A percentile compares a stretch with the other conserved stretches of the same genome.
These are phyloP conservation scores for Crioceris asparagi DNA, from an alignment of 2,888 invertebrate species.

Conservation along the genomic window DNA sequence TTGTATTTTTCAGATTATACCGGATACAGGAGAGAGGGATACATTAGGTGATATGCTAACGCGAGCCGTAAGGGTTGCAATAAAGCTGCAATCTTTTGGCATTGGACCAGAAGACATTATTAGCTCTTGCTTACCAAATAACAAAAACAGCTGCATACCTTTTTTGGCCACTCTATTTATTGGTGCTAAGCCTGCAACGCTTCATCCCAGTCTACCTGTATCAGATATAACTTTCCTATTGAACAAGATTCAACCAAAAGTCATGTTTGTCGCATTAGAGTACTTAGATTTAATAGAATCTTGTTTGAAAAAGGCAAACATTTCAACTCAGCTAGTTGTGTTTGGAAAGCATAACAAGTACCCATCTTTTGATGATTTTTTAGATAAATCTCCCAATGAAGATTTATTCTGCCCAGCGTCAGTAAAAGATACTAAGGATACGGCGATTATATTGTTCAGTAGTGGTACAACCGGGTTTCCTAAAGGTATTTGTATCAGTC, in stretches of 20 bases:
- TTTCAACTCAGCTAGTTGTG: slow-evolving; percentile 21
- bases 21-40: too few species aligned
- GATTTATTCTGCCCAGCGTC: slow-evolving; percentile 19
- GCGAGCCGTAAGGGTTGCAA: slow-evolving; percentile 11
- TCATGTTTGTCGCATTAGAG: slow-evolving; percentile 15
- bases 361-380: slow-evolving; percentile 14
- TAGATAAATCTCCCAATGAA: slow-evolving; percentile 15
- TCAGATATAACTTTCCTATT: slow-evolving; percentile 22
- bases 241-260: slow-evolving; percentile 16
- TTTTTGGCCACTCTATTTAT: slow-evolving; percentile 40
- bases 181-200: slow-evolving; percentile 29
- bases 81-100: slow-evolving; percentile 12
- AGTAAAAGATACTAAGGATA: slow-evolving; percentile 15
- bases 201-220: slow-evolving; percentile 24
- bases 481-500: slow-evolving; percentile 25
- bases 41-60: slow-evolving; percentile 11
- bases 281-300: slow-evolving; percentile 13
- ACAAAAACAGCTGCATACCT: slow-evolving; percentile 29
- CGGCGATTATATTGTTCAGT: slow-evolving; percentile 26
- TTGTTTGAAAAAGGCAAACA: slow-evolving; percentile 15
- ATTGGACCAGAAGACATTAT: slow-evolving; percentile 13
- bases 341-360: slow-evolving; percentile 21
- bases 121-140: slow-evolving; percentile 12
- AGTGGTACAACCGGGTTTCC: slow-evolving; percentile 30
- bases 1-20: too few species aligned